Evolutionary conservation across 2,113 vertebrate genomes (phyloP), one percentile per base, ranked within the genome.

Genomic region (Heptranchias perlo): DNA sequence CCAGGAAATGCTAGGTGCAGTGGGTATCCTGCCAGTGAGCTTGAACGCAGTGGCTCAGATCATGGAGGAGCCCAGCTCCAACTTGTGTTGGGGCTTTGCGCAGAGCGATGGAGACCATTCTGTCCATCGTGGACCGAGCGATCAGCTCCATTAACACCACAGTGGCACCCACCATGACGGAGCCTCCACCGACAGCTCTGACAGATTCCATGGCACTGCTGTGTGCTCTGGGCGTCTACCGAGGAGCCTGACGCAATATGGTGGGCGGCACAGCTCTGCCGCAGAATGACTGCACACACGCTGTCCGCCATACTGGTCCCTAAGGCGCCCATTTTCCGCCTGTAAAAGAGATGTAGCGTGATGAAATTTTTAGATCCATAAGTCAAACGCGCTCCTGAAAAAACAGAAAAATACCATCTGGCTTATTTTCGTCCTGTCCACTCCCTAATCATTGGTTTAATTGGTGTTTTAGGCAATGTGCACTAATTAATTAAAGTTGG

Each of bases 401-500:
- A 7, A 82, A 21, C n/a, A 44, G 76, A 18, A 49, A 86, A 89
- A 58, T 31, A 31, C 86, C 86, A 89, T 58, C 52, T 89, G 86
- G 86, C 52, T 58, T 13, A 91, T 91, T 91, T 91, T 58, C 86
- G 52, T 31, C 49, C 25, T 54, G 49, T 58, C 86, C 86, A 91
- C 25, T 16, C 52, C 86, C 52, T n/a, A 54, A 91, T 91, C 58
- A 91, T 31, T 91, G 84, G 47, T 87, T 52, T 87, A 87, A 87
- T 87, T 87, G 49, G 49, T 58, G 52, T 35, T 91, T 91, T 35
- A 91, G 86, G 58, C 86, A 91, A 13, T 91, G 13, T 11, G 4
- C 31, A 54, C 49, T 91, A 54, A 91, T 58, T 91, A 91, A 91
- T 58, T 91, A 91, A 91, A 54, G 52, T 91, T 91, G 49, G 86